Conservation (phyloP, 2,888 invertebrate species). For the Torymus tubicola region DNA sequence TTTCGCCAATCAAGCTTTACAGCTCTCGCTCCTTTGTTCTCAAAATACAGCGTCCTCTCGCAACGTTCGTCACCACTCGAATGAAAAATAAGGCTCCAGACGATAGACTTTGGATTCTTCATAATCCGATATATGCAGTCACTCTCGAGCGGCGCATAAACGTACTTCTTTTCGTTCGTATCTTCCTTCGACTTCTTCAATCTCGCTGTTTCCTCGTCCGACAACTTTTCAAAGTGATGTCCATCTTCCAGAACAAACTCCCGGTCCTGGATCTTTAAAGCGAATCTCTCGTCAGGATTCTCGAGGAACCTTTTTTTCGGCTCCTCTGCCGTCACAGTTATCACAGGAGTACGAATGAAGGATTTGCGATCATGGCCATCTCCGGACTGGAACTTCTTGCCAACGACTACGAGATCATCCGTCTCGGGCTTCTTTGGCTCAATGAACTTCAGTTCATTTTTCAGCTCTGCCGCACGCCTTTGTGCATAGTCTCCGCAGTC, state of each 20-base stretch:
- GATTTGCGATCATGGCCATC: neutral
- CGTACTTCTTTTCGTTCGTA: conserved; percentile 29
- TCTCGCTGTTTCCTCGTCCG: neutral
- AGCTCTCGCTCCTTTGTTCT: conserved; percentile 78
- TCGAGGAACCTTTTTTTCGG: neutral
- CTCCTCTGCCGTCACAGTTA: conserved; percentile 57
- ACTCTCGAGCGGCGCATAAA: conserved; percentile 25
- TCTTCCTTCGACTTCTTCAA: conserved; percentile 9
- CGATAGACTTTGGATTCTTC: conserved; percentile 44
- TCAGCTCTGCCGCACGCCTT: conserved; percentile 60
- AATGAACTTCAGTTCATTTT: conserved; percentile 63
- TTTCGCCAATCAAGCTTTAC: conserved; percentile 78
- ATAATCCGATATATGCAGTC: conserved; percentile 32
- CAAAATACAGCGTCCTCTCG: conserved; percentile 70
- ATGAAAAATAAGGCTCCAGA: conserved; percentile 62
- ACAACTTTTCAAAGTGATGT: conserved; percentile 22
- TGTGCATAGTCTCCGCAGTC: conserved; percentile 65
- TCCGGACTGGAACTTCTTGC: conserved; percentile 54
- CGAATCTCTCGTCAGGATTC: conserved; percentile 52
- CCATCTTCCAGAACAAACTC: conserved; percentile 60
- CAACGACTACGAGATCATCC: conserved; percentile 66
- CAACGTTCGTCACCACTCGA: conserved; percentile 14
- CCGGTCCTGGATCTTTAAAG: conserved; percentile 64
- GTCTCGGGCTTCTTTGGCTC: conserved; percentile 68
- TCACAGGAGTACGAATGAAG: conserved; percentile 53